A percentile compares a stretch with the other conserved stretches of the same genome.
Evolutionary conservation across 2,113 vertebrate genomes (phyloP).

Genomic region (Lathamus discolor): DNA sequence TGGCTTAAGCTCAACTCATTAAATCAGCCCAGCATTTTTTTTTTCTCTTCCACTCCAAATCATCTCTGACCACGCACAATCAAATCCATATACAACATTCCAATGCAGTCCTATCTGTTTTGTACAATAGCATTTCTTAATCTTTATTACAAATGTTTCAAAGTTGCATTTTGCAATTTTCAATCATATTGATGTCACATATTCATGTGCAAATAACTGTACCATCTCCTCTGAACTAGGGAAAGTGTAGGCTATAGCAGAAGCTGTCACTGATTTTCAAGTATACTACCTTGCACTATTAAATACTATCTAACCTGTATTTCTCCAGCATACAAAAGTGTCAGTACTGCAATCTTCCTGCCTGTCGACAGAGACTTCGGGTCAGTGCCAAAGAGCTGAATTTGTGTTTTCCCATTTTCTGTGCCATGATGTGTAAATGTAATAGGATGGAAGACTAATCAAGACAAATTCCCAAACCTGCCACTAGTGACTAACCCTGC

Average conservation of each 20-base stretch:
- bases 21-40: neutral
- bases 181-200: neutral
- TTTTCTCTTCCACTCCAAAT: neutral
- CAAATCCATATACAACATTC: neutral
- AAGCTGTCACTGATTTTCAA: neutral
- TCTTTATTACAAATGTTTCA: neutral
- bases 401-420: neutral
- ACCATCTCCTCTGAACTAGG: neutral
- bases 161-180: neutral
- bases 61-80: neutral
- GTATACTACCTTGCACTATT: neutral
- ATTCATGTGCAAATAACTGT: neutral
- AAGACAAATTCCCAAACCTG: neutral
- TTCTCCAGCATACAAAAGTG: neutral
- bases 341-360: neutral
- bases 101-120: neutral
- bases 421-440: neutral
- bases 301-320: neutral
- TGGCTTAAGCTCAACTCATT: neutral
- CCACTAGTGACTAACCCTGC: neutral
- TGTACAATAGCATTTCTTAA: neutral
- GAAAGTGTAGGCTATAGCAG: neutral
- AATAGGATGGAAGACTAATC: neutral
- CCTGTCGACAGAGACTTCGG: neutral
- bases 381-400: neutral